Evolutionary conservation across 2,888 invertebrate species (phyloP), one percentile per base, ranked within the genome.

Genomic region (Lithophane socia): DNA sequence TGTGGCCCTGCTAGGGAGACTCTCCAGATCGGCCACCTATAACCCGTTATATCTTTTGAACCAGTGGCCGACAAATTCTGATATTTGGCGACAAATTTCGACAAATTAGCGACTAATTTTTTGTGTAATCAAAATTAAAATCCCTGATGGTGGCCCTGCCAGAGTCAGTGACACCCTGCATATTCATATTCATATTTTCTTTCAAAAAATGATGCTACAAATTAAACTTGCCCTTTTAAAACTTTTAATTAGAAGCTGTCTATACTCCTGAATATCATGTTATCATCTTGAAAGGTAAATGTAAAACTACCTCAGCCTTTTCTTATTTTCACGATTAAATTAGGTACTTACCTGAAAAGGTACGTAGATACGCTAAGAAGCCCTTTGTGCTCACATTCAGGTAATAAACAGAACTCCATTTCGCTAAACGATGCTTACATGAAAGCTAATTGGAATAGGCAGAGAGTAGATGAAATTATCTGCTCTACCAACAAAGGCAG

Each of bases 381-480:
- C 37, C 18, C 37, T 73, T 77, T 74, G 56, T 64, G 61, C 47
- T 74, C 58, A 69, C 16, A 65, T 47, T 73, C 56, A 73, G 24
- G 47, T 60, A 83, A 73, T 73, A 72, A 73, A 65, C 58, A 47
- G 67, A 77, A 76, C 52, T 65, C 54, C 9, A 69, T 73, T 83
- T 75, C 76, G 77, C 71, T 74, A 80, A 75, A 64, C 60, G 52
- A 76, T 75, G 72, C 64, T 77, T 69, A 70, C 58, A 60, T 71
- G 73, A 77, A 75, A 80, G 78, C 75, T 88, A 80, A 86, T 84
- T 77, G 65, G 64, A 79, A 77, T 63, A 73, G 44, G 75, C 61
- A 44, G 47, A 68, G 69, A 47, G 75, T 58, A 72, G 60, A 72
- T 77, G 65, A 79, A 83, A 80, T 87, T 63, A 75, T 79, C 64